Conservation (phyloP, 2,113 vertebrate genomes). For the Percina caprodes region DNA sequence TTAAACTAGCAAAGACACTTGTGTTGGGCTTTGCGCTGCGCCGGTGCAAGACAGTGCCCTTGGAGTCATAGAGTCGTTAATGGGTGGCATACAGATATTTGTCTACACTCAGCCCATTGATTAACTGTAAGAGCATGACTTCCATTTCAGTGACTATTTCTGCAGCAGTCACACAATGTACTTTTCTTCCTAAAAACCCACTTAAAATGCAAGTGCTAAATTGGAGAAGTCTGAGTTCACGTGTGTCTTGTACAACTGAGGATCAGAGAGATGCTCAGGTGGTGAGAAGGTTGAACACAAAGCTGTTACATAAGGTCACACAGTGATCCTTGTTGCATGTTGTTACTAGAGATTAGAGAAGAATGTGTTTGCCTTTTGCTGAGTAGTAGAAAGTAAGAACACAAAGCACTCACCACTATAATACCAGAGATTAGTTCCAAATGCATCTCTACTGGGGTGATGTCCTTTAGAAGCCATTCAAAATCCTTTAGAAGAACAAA, state of each 20-base stretch:
- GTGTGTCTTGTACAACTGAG: background rate
- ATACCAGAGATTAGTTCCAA: conserved; percentile 40
- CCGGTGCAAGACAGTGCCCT: no score
- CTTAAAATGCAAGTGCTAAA: no score
- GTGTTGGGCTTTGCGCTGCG: no score
- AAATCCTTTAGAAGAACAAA: conserved; percentile 23
- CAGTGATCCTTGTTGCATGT: conserved; percentile 64
- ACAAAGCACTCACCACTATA: conserved; percentile 46
- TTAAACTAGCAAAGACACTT: no score
- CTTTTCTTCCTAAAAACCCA: no score
- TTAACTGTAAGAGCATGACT: no score
- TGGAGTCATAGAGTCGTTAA: no score
- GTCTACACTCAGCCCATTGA: no score
- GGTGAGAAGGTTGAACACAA: conserved; percentile 42
- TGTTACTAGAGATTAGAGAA: conserved; percentile 56
- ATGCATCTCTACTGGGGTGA: conserved; percentile 8
- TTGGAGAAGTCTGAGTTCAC: no score
- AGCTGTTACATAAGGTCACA: conserved; percentile 47
- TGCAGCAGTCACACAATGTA: no score
- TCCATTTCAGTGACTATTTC: no score
- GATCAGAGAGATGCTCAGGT: conserved; percentile 26
- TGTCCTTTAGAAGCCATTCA: conserved; percentile 9
- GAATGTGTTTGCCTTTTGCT: conserved; percentile 56
- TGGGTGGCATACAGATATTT: no score
- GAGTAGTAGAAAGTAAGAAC: conserved; percentile 47